Percentiles rank a stretch among this genome's conserved stretches.
These are phyloP conservation scores for Drosophila eohydei DNA, from an alignment of 2,888 invertebrate species.

Conservation along the genomic window DNA sequence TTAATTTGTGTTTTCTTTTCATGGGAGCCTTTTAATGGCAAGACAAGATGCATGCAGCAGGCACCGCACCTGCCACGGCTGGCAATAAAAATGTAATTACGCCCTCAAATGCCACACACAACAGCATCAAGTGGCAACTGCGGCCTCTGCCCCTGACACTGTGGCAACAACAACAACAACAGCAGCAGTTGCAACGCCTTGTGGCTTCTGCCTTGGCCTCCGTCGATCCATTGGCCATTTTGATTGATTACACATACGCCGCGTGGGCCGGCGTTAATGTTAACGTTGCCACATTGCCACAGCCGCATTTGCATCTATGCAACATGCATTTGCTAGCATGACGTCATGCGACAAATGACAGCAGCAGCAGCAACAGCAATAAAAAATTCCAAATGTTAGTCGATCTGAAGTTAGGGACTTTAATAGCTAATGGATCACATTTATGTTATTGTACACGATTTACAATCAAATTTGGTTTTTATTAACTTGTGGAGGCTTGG, in stretches of 20 bases:
- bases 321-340: slow-evolving; percentile 9
- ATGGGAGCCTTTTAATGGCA: slow-evolving; percentile 60
- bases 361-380: slow-evolving; percentile 9
- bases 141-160: slow-evolving; percentile 72
- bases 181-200: slow-evolving; percentile 69
- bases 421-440: slow-evolving; percentile 13
- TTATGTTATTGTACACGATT: slow-evolving; percentile 4
- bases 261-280: slow-evolving; percentile 65
- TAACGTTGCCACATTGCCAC: slow-evolving; percentile 53
- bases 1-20: slow-evolving; percentile 52
- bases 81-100: slow-evolving; percentile 77
- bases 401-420: slow-evolving; percentile 2
- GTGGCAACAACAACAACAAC: slow-evolving; percentile 44
- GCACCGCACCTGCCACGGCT: slow-evolving; percentile 34
- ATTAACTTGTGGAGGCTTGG: slow-evolving; percentile 2
- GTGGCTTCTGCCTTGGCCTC: slow-evolving; percentile 65
- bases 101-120: slow-evolving; percentile 68
- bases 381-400: slow-evolving; percentile 11
- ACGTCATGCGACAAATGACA: slow-evolving; percentile 20
- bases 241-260: slow-evolving; percentile 72
- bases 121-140: slow-evolving; percentile 47
- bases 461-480: slow-evolving; percentile 8
- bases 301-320: slow-evolving; percentile 6
- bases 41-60: slow-evolving; percentile 23
- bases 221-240: slow-evolving; percentile 52